Base-by-base conservation (phyloP, 2,797 vertebrate species). In the Poeciliopsis gracilis region DNA sequence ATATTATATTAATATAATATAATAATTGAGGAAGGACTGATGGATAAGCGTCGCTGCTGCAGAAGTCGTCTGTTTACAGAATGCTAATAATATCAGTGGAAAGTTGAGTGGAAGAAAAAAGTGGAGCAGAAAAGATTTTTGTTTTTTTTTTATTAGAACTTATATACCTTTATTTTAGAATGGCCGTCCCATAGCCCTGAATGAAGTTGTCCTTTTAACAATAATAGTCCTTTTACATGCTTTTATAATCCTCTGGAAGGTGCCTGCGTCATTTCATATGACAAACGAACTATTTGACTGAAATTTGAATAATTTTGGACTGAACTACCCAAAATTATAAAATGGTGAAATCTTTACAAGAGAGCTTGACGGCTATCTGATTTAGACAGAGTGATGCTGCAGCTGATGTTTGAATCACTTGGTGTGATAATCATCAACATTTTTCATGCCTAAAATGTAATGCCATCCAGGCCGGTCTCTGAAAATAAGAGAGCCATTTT, bases 401-500 rank as follows among this genome's bases (percentile, higher is more conserved):
- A 61, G 70, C 41, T 71, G 51, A 67, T 53, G 46, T 57, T 72
- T 51, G 76, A 80, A 77, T 74, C 16, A 75, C 46, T 23, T 55
- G 36, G 41, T 41, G 47, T 38, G 25, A 59, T 72, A 46, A 53
- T 41, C 25, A 75, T 36, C 18, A 75, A 45, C 77, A 25, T 45
- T 83, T 79, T 69, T 77, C 3, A 33, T 59, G 76, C 76, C 30
- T 18, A 72, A 72, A 23, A 41, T 25, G 20, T 33, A 46, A 46
- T 80, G 69, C 43, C 55, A 16, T 41, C 25, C 75, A 45, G 73
- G 41, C 73, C 18, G 63, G 47, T 47, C 20, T 51, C 1, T 13
- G 67, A 67, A 67, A 75, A 57, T n/a, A 43, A 72, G 69, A 67
- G 57, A 49, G 78, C 4, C 23, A 3, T 84, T 86, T 87, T 75